Evolutionary conservation across 1,140 invertebrate species (phyloP).

Genomic region (Ylistrum balloti): DNA sequence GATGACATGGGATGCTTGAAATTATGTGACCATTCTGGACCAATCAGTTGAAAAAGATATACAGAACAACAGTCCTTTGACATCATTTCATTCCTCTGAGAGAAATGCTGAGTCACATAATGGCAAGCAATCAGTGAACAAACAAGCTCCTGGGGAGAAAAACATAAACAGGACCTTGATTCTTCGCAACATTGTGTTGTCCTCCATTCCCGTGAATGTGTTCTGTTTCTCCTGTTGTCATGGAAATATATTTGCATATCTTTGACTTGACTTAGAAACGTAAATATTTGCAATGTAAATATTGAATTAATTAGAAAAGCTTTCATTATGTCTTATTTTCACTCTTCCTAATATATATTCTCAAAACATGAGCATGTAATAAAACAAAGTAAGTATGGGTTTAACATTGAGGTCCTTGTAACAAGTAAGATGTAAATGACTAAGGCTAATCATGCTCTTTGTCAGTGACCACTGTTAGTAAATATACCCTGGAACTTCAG

Average conservation of each 20-base stretch:
- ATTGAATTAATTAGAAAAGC: no score
- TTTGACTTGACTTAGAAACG: background rate
- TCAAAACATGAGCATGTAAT: no score
- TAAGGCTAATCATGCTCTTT: no score
- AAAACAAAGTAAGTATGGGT: no score
- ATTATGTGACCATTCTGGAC: background rate
- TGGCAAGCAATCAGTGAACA: background rate
- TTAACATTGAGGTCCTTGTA: no score
- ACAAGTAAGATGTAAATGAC: no score
- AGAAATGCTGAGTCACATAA: background rate
- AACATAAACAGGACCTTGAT: slow-evolving; percentile 20
- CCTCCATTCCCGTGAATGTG: background rate
- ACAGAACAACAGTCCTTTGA: background rate
- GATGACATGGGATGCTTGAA: background rate
- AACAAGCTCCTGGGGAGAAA: background rate
- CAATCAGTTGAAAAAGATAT: background rate
- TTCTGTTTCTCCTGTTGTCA: slow-evolving; percentile 10
- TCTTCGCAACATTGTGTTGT: slow-evolving; percentile 3
- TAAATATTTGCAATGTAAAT: background rate
- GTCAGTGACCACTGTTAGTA: no score
- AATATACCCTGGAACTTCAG: no score
- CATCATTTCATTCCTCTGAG: background rate
- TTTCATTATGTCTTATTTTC: no score
- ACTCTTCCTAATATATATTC: no score
- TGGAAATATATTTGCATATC: background rate